Conservation (phyloP, 2,888 invertebrate species). For the Phorcus lineatus region DNA sequence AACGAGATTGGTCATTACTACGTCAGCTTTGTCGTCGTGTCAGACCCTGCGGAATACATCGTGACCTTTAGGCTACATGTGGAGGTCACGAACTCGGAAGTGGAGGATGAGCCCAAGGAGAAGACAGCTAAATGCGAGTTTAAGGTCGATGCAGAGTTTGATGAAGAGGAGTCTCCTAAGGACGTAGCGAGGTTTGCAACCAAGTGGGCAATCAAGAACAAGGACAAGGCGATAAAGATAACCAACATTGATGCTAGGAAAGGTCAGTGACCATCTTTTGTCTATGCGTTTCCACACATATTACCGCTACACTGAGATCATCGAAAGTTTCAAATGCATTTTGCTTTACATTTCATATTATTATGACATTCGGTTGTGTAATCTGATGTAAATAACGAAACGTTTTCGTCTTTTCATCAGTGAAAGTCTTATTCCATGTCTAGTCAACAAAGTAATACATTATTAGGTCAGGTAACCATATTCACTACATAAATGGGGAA, state of each 20-base stretch:
- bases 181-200: constrained; percentile 32
- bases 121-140: constrained; percentile 31
- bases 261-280: constrained; percentile 26
- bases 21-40: constrained; percentile 29
- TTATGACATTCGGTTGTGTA: no score
- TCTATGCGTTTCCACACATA: background rate
- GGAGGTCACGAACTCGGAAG: constrained; percentile 20
- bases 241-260: constrained; percentile 3
- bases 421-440: no score
- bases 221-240: constrained; percentile 17
- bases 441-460: no score
- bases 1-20: constrained; percentile 36
- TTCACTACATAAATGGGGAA: no score
- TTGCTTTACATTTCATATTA: no score
- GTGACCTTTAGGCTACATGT: constrained; percentile 22
- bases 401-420: no score
- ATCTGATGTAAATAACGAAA: no score
- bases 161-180: constrained; percentile 26
- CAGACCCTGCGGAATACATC: constrained; percentile 34
- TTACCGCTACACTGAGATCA: no score
- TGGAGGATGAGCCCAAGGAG: constrained; percentile 28
- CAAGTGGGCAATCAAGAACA: constrained; percentile 24
- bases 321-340: no score
- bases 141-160: constrained; percentile 33
- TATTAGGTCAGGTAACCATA: no score